Percentiles rank a stretch among this genome's conserved stretches.
These are phyloP conservation scores for Sciurus carolinensis DNA, from an alignment of 2,797 vertebrate genomes.

Conservation along the genomic window DNA sequence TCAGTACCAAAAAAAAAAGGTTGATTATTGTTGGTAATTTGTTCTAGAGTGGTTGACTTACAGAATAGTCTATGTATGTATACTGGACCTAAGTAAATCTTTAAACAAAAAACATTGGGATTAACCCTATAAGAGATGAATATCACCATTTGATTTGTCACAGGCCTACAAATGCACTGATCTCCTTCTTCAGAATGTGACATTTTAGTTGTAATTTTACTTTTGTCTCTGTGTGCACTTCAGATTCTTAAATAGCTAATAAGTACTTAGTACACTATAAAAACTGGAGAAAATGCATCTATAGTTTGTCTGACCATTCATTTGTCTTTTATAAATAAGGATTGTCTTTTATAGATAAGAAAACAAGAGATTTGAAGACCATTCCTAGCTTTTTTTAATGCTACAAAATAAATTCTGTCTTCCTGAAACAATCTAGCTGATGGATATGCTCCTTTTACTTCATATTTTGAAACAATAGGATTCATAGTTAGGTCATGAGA, in stretches of 20 bases:
- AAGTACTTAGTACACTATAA: not conserved
- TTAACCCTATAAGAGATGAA: no score
- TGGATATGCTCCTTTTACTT: no score
- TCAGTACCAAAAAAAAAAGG: no score
- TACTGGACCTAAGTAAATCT: not conserved
- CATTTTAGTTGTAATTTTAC: not conserved
- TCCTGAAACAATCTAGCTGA: no score
- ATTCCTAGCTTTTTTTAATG: no score
- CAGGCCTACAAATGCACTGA: no score
- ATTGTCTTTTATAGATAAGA: no score
- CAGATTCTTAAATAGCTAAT: not conserved
- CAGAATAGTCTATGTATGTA: not conserved
- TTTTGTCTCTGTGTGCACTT: not conserved
- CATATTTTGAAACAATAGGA: no score
- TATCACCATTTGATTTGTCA: no score
- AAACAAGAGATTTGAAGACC: no score
- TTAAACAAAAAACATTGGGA: not conserved
- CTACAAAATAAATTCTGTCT: no score
- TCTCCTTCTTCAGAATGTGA: not conserved
- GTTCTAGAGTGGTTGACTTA: not conserved
- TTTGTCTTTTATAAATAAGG: not conserved
- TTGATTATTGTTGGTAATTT: not conserved
- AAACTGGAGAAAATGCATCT: not conserved
- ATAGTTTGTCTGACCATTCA: not conserved
- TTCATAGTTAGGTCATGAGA: no score